Base-by-base conservation (phyloP, 2,797 vertebrate genomes). In the Eulemur mongoz region DNA sequence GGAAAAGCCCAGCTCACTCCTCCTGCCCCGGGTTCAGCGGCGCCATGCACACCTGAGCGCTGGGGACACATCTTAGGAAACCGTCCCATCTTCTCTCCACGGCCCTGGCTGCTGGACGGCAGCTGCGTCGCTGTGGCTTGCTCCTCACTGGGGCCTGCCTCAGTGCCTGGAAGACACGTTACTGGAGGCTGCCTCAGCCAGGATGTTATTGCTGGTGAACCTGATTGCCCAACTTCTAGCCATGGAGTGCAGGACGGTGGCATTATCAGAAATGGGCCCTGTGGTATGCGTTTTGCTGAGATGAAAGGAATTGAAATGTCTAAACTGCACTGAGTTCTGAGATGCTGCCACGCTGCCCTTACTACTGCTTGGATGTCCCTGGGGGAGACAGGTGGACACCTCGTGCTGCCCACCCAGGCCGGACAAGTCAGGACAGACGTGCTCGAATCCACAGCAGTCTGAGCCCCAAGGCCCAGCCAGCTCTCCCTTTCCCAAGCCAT, bases 181-280 rank as follows among this genome's bases (percentile, higher is more conserved):
- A 18, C 23, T 23, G 32, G 67, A 61, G 69, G 45, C 52, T 59
- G 85, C 85, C 57, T 94, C 1, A 0, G 38, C 38, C 32, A 38
- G 38, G 82, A 61, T 96, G 97, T 98, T 98, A 98, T 98, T 98
- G 98, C 98, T 98, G 98, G 97, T 98, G 98, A 98, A 98, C 75
- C 81, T 87, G 94, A 76, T 96, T 23, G 72, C 70, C 92, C 89
- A 27, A 96, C 63, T 59, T 27, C 25, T 27, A 76, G 48, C 65
- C 40, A 59, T 12, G 73, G 4, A 12, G 76, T 75, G 92, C 25
- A 93, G 75, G 73, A 67, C 0, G 38, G 50, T 7, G 92, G 65
- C 76, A 70, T 63, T 85, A 88, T 81, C 61, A 93, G 95, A 89
- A 97, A 76, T 20, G 73, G 90, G 3, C 30, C 97, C 13, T 5